A percentile compares a stretch with the other conserved stretches of the same genome.
Conservation (phyloP, 2,888 invertebrate genomes). For the Agriopis leucophaearia region DNA sequence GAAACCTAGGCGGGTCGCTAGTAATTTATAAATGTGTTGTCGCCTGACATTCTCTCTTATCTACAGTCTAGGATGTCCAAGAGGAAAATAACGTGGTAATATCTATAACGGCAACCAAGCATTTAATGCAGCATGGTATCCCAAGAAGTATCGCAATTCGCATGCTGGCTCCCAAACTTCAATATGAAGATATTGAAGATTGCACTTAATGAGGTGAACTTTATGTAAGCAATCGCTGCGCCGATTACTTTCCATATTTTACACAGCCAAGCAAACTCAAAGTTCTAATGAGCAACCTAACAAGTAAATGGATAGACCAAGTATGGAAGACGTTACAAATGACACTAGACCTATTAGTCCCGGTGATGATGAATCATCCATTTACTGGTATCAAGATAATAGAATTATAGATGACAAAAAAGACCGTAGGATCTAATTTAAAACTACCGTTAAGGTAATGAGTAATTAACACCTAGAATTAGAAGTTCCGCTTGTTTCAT, state of each 20-base stretch:
- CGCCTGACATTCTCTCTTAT: too few species aligned
- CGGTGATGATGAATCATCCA: conserved; percentile 12
- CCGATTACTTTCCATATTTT: background rate
- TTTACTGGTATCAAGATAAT: conserved; percentile 3
- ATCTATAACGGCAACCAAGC: too few species aligned
- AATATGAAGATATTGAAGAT: too few species aligned
- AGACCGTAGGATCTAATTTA: conserved; percentile 11
- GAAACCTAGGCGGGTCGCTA: too few species aligned
- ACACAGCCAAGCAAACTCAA: background rate
- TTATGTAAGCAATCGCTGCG: background rate
- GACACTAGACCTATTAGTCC: conserved; percentile 20
- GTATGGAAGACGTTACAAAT: conserved; percentile 19
- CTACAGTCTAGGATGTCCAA: too few species aligned
- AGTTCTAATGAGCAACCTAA: background rate
- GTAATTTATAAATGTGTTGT: too few species aligned
- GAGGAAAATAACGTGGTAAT: too few species aligned
- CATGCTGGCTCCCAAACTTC: too few species aligned
- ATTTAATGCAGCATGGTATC: too few species aligned
- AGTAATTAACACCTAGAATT: conserved; percentile 15
- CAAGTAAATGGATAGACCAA: background rate
- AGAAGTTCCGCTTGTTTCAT: conserved; percentile 3
- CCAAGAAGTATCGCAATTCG: too few species aligned
- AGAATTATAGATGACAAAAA: conserved; percentile 18
- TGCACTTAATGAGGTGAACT: background rate
- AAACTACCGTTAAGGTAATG: conserved; percentile 14